Percentiles rank a stretch among this genome's conserved stretches.
phyloP scores from a whole-genome alignment of 2,113 vertebrate genomes.

The Oreochromis tanganicae region DNA sequence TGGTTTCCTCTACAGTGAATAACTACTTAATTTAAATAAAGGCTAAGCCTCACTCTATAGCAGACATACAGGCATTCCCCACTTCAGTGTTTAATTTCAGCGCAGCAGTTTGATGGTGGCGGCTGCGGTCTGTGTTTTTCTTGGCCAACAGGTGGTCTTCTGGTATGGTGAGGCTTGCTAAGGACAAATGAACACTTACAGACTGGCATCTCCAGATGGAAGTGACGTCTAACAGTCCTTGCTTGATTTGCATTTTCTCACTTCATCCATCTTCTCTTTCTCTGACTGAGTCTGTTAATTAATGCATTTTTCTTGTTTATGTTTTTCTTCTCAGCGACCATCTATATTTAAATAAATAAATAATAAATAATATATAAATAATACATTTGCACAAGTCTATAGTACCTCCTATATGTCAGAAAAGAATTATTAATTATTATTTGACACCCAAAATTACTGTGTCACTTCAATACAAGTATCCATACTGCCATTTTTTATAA shows the following conservation, averaged over 20 bases:
- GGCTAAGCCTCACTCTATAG: neutral
- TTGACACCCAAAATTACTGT: neutral
- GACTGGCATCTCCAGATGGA: constrained; percentile 51
- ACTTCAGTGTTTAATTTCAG: neutral
- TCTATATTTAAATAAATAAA: neutral
- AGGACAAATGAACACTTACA: constrained; percentile 23
- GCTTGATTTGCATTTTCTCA: neutral
- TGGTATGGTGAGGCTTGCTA: constrained; percentile 10
- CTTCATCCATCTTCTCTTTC: neutral
- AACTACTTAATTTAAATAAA: neutral
- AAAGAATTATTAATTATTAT: neutral
- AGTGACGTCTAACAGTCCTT: neutral
- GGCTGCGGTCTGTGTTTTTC: neutral
- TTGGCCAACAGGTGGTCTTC: constrained; percentile 31
- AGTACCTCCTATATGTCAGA: neutral
- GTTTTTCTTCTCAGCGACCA: neutral
- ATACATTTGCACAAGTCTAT: neutral
- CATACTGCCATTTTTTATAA: neutral
- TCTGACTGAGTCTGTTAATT: neutral
- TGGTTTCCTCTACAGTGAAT: neutral
- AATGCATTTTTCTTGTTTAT: neutral
- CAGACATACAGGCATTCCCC: neutral
- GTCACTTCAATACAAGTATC: neutral
- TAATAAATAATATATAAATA: neutral
- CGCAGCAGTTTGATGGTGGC: neutral